Evolutionary conservation across 1,140 invertebrate genomes (phyloP), one percentile per base, ranked within the genome.

Genomic region (Sarcophaga peregrina): DNA sequence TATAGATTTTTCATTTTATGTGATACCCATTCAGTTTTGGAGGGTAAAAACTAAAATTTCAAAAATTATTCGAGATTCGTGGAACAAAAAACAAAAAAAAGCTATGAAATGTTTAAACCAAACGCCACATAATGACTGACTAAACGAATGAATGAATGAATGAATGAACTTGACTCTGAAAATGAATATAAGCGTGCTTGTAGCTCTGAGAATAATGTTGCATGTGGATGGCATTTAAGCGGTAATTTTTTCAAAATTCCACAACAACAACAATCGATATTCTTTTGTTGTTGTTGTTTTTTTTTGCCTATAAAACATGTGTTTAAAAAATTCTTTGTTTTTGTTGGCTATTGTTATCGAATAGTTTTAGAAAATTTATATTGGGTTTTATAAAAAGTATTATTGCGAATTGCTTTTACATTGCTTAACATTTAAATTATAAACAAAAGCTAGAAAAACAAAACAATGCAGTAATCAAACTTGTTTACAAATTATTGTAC

Each of bases 121-220:
- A 17, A n/a, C 74, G 47, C 48, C 75, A 68, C 17, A 20, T 68
- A 68, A 58, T 58, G 54, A 37, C 25, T 58, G 15, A n/a, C 15
- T 58, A 15, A 58, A 13, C 4, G 25, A 37, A 37, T 37, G 25
- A 37, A 37, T 37, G 25, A 1, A 37, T 37, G 25, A 58, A 58
- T 58, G 5, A 76, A 50, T 78, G 75, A 78, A 78, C 75, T 78
- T 78, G 75, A 78, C 75, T 78, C 75, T 78, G 75, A 78, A 78
- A 78, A 25, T 20, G 8, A 37, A 13, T 25, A 68, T 47, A 78
- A 37, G 75, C 75, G 75, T 45, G 25, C 25, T 72, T 9, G 17
- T 4, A 25, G n/a, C 17, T 72, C 62, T 72, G 37, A 78, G 20
- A 47, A 52, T 52, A 37, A n/a, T 78, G 75, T 78, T 78, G 75